These are phyloP conservation scores for Crocodylus rhombifer DNA, from an alignment of 2,797 vertebrate genomes.

Conservation along the genomic window DNA sequence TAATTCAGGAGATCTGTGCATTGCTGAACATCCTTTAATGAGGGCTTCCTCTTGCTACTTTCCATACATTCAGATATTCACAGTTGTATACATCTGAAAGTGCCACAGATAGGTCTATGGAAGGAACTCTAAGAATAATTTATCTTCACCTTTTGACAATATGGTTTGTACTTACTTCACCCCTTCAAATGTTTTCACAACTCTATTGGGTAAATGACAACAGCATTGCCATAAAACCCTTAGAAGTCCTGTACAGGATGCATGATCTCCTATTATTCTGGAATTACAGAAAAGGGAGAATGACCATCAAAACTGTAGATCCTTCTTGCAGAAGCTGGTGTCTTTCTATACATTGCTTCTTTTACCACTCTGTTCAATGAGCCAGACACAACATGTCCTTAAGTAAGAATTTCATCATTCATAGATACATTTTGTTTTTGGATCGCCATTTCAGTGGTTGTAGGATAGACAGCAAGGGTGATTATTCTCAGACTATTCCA, in stretches of 20 bases:
- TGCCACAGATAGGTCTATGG: too few relatives aligned
- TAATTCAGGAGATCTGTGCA: too few relatives aligned
- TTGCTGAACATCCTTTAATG: too few relatives aligned
- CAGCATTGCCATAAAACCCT: background rate
- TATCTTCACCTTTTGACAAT: too few relatives aligned
- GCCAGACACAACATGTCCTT: background rate
- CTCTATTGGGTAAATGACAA: background rate
- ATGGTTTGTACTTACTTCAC: too few relatives aligned
- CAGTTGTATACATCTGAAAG: too few relatives aligned
- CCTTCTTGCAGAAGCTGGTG: background rate
- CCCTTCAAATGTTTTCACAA: background rate
- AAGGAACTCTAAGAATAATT: too few relatives aligned
- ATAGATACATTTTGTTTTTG: too few relatives aligned
- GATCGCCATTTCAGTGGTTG: background rate
- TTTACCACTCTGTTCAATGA: background rate
- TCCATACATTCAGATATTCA: too few relatives aligned
- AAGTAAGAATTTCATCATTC: too few relatives aligned
- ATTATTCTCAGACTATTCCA: background rate
- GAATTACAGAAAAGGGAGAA: background rate
- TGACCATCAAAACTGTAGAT: background rate
- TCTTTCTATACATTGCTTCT: background rate
- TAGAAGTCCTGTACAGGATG: background rate
- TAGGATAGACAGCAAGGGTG: background rate
- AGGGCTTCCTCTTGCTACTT: too few relatives aligned
- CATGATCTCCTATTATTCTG: background rate